Evolutionary conservation across 2,888 invertebrate species (phyloP).

Genomic region (Calameuta filiformis): DNA sequence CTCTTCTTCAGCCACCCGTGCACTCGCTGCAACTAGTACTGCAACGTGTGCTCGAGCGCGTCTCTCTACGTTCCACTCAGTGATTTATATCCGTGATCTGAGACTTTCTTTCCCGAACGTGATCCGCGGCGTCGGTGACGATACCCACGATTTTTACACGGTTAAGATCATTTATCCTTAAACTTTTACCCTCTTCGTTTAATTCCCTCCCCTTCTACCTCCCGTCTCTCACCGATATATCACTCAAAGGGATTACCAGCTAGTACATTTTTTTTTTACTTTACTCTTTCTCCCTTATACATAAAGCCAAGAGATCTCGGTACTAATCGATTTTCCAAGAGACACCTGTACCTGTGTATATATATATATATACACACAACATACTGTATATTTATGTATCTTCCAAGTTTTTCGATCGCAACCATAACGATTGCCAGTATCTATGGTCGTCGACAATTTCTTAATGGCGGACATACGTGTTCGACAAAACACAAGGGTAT

Average conservation of each 20-base stretch:
- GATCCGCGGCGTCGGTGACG: background rate
- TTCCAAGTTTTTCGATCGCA: too few species aligned
- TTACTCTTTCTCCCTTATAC: background rate
- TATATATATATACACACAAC: background rate
- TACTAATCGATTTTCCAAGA: background rate
- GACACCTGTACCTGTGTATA: background rate
- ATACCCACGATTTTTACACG: background rate
- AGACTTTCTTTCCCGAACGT: background rate
- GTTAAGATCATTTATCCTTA: background rate
- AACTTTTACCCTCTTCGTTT: background rate
- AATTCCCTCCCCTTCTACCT: too few species aligned
- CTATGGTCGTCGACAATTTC: too few species aligned
- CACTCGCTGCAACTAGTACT: background rate
- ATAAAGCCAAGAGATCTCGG: background rate
- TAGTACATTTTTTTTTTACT: background rate
- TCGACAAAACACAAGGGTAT: conserved; percentile 7
- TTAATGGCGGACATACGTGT: too few species aligned
- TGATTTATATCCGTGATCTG: background rate
- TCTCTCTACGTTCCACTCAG: background rate
- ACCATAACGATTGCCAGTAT: too few species aligned
- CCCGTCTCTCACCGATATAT: background rate
- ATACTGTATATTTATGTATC: too few species aligned
- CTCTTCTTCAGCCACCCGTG: background rate
- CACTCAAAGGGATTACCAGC: background rate
- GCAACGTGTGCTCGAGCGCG: background rate